Percentiles rank a stretch among this genome's conserved stretches.
phyloP scores from a whole-genome alignment of 2,113 vertebrate species.

The Crotalus viridis region DNA sequence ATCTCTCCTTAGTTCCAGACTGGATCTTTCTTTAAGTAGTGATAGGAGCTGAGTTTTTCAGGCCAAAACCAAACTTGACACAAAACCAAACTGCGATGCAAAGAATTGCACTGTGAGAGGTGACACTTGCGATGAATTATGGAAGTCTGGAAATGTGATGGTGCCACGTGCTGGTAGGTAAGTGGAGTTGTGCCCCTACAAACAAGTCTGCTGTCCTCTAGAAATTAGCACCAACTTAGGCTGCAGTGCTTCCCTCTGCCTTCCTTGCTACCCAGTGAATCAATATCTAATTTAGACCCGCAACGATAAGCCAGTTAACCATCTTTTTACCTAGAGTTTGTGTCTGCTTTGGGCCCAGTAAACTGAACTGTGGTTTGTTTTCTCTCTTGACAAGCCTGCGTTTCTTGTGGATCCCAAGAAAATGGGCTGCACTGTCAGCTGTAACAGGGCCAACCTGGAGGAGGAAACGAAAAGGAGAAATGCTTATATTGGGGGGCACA shows the following conservation, averaged over 20 bases:
- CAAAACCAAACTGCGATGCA: no score
- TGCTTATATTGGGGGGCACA: conserved; percentile 3
- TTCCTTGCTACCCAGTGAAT: conserved; percentile 46
- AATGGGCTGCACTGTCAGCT: conserved; percentile 26
- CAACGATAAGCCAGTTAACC: background rate
- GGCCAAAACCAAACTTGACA: background rate
- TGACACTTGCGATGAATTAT: background rate
- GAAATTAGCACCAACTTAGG: conserved; percentile 37
- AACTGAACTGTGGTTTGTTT: background rate
- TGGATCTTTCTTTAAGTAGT: no score
- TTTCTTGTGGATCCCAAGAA: background rate
- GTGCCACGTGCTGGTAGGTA: background rate
- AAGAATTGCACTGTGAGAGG: no score
- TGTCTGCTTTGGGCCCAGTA: background rate
- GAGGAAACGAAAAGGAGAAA: conserved; percentile 2
- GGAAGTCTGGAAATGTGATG: no score
- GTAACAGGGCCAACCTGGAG: conserved; percentile 44
- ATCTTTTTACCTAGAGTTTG: conserved; percentile 41
- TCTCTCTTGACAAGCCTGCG: background rate
- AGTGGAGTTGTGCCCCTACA: background rate
- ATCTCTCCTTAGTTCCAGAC: no score
- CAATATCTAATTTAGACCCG: conserved; percentile 19
- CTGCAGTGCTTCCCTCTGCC: conserved; percentile 24
- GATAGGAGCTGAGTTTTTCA: no score
- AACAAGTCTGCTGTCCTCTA: conserved; percentile 19